Evolutionary conservation across 1,140 invertebrate genomes (phyloP).

Genomic region (Drosophila pallidifrons): DNA sequence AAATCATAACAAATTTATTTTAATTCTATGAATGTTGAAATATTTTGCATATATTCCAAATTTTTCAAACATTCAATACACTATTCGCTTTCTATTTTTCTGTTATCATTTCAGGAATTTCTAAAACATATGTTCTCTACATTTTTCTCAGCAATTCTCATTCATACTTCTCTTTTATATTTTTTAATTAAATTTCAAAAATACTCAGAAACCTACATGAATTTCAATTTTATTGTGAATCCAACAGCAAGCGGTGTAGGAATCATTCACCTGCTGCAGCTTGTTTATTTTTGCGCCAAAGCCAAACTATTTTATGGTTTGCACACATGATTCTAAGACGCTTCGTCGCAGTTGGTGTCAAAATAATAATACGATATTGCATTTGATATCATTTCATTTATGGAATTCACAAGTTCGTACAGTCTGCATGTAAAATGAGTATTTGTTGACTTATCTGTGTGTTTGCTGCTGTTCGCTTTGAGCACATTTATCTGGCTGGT

Average conservation of each 20-base stretch:
- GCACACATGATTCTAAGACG: not conserved
- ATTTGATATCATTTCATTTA: constrained; percentile 18
- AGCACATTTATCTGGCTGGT: constrained; percentile 32
- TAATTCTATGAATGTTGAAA: no score
- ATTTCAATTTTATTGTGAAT: not conserved
- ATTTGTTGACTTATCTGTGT: constrained; percentile 18
- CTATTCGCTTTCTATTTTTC: no score
- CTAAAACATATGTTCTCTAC: no score
- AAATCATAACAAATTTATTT: no score
- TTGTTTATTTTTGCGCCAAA: not conserved
- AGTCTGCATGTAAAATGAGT: not conserved
- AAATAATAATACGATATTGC: constrained; percentile 28
- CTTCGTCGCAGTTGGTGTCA: not conserved
- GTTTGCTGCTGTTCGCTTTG: not conserved
- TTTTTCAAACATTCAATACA: no score
- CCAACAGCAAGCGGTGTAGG: not conserved
- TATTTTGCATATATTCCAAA: no score
- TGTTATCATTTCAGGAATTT: no score
- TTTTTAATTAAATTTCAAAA: no score
- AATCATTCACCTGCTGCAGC: not conserved
- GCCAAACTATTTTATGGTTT: not conserved
- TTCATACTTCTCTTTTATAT: no score
- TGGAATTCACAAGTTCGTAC: constrained; percentile 6
- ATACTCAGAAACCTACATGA: no score
- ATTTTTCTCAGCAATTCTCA: no score